A percentile compares a stretch with the other conserved stretches of the same genome.
These are phyloP conservation scores for Rhinolophus sinicus DNA, from an alignment of 2,113 vertebrate genomes.

Conservation along the genomic window DNA sequence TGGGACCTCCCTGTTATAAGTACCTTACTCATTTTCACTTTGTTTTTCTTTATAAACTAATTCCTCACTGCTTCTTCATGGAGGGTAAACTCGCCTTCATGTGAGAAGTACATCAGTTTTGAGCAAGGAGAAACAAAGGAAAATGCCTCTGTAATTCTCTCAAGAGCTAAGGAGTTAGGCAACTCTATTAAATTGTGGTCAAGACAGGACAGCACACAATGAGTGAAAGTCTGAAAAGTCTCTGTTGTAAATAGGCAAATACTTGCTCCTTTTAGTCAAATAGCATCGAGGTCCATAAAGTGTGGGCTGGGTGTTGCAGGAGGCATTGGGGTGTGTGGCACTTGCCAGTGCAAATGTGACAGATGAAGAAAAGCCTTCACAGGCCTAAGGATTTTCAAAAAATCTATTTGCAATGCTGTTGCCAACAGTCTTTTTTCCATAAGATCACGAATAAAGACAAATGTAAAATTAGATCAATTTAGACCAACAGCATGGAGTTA, in stretches of 20 bases:
- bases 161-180: not conserved
- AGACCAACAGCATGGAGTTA: not conserved
- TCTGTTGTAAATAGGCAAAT: not conserved
- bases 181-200: not conserved
- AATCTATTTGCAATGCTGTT: not conserved
- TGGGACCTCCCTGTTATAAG: not conserved
- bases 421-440: not conserved
- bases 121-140: not conserved
- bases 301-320: not conserved
- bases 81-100: not conserved
- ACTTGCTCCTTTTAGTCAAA: not conserved
- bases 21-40: not conserved
- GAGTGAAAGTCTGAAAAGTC: not conserved
- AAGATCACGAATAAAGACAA: constrained; percentile 26
- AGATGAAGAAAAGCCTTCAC: not conserved
- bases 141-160: not conserved
- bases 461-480: not conserved
- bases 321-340: not conserved
- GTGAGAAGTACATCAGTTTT: not conserved
- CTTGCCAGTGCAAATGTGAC: not conserved
- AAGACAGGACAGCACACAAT: not conserved
- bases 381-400: not conserved
- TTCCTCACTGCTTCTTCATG: not conserved
- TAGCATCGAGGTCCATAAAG: not conserved
- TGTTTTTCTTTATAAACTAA: not conserved